Evolutionary conservation across 2,797 vertebrate genomes (phyloP).

Genomic region (Sebastes baramenuke): DNA sequence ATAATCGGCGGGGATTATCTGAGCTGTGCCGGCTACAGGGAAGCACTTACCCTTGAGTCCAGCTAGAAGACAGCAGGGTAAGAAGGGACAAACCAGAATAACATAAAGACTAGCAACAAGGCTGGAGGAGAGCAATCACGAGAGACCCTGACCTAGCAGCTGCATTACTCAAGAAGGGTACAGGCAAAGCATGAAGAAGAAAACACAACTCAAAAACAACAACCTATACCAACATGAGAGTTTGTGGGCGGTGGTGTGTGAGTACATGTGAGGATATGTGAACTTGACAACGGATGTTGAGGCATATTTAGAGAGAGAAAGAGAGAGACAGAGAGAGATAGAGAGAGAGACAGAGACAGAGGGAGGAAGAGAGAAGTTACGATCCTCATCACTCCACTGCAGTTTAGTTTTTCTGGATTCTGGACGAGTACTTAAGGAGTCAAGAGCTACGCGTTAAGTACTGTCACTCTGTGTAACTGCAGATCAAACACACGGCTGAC

Average conservation of each 20-base stretch:
- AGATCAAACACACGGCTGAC: conserved; percentile 50
- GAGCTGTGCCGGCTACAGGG: conserved; percentile 99
- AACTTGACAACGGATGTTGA: conserved; percentile 72
- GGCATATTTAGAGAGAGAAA: conserved; percentile 65
- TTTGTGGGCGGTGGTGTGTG: conserved; percentile 79
- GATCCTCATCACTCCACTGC: conserved; percentile 82
- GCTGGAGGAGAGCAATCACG: conserved; percentile 99
- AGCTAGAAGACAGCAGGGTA: conserved; percentile 99
- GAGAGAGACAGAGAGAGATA: conserved; percentile 34
- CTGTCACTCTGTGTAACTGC: conserved; percentile 45
- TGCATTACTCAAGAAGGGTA: conserved; percentile 91
- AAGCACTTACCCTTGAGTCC: conserved; percentile 99
- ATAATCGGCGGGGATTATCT: conserved; percentile 99
- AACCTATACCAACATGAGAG: conserved; percentile 81
- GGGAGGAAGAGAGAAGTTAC: conserved; percentile 57
- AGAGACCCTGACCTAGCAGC: conserved; percentile 97
- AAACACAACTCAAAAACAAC: conserved; percentile 88
- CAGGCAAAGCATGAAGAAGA: conserved; percentile 97
- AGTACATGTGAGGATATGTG: conserved; percentile 76
- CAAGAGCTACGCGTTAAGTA: conserved; percentile 54
- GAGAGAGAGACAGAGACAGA: conserved; percentile 35
- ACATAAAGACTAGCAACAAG: conserved; percentile 99
- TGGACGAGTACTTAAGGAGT: conserved; percentile 60
- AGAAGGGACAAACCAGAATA: conserved; percentile 99
- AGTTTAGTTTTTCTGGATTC: conserved; percentile 73